Percentiles rank a stretch among this genome's conserved stretches.
phyloP scores from a whole-genome alignment of 2,113 vertebrate species.

The Lepus europaeus region DNA sequence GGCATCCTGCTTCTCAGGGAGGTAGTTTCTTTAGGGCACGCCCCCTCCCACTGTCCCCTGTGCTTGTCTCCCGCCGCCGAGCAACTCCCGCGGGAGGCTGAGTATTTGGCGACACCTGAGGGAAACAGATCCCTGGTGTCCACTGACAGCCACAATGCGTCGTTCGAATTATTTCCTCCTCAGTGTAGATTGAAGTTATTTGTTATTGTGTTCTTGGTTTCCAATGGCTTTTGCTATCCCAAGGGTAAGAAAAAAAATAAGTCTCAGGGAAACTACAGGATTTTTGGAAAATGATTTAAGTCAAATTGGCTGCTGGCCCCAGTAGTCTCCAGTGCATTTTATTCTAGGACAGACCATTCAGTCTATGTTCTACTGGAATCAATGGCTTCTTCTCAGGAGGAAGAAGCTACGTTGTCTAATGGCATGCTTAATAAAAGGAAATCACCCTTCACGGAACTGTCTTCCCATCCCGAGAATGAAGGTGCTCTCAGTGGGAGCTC shows the following conservation, averaged over 20 bases:
- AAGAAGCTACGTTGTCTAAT: not conserved
- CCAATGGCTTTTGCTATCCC: conserved; percentile 11
- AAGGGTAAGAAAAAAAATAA: not conserved
- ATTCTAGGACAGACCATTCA: not conserved
- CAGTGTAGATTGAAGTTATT: not conserved
- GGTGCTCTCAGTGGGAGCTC: not conserved
- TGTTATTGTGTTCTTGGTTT: not conserved
- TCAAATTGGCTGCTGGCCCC: conserved; percentile 6
- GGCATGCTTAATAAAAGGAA: not conserved
- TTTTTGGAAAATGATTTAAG: not conserved
- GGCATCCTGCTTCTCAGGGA: no score
- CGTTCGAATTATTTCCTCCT: not conserved
- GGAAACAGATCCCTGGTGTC: no score
- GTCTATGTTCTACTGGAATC: not conserved
- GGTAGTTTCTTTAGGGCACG: no score
- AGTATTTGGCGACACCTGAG: no score
- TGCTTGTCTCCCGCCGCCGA: no score
- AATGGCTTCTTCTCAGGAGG: not conserved
- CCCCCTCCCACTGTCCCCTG: no score
- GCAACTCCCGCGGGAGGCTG: no score
- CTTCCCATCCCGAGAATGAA: not conserved
- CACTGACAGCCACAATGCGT: no score
- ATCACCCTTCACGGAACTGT: not conserved
- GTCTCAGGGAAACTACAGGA: not conserved
- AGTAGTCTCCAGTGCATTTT: not conserved